These are phyloP conservation scores for Peromyscus californicus DNA, from an alignment of 2,113 vertebrate species.

Conservation along the genomic window DNA sequence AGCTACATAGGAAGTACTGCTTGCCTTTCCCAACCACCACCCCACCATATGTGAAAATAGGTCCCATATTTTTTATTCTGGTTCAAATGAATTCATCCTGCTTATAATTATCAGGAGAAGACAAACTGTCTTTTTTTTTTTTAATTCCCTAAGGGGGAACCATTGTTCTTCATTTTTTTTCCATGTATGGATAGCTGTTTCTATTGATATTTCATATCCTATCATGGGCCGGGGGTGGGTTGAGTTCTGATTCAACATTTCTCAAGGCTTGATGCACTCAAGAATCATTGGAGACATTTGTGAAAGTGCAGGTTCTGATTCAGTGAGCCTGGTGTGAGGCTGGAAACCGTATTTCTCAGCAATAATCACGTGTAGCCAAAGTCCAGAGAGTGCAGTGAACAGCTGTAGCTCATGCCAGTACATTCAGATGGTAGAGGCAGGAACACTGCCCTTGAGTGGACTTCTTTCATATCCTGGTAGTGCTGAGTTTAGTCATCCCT, in stretches of 20 bases:
- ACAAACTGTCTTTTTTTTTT: neutral
- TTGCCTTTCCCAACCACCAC: neutral
- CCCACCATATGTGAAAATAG: neutral
- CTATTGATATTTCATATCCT: neutral
- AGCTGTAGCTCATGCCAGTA: neutral
- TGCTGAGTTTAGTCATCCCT: neutral
- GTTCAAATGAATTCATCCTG: slow-evolving; percentile 24
- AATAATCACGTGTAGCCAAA: no score
- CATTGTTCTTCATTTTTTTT: neutral
- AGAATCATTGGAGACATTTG: neutral
- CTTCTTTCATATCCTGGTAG: neutral
- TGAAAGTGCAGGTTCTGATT: neutral
- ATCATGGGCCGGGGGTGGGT: neutral
- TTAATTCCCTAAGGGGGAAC: neutral
- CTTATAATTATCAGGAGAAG: neutral
- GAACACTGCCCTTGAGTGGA: no score
- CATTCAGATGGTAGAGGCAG: neutral
- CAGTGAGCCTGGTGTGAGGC: neutral
- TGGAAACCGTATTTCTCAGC: neutral
- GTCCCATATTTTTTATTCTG: neutral
- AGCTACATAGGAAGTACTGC: no score
- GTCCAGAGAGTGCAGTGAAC: no score
- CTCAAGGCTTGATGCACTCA: neutral
- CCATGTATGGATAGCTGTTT: neutral
- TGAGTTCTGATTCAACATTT: neutral